Evolutionary conservation across 2,797 vertebrate species (phyloP).

Genomic region (Phrynocephalus forsythii): DNA sequence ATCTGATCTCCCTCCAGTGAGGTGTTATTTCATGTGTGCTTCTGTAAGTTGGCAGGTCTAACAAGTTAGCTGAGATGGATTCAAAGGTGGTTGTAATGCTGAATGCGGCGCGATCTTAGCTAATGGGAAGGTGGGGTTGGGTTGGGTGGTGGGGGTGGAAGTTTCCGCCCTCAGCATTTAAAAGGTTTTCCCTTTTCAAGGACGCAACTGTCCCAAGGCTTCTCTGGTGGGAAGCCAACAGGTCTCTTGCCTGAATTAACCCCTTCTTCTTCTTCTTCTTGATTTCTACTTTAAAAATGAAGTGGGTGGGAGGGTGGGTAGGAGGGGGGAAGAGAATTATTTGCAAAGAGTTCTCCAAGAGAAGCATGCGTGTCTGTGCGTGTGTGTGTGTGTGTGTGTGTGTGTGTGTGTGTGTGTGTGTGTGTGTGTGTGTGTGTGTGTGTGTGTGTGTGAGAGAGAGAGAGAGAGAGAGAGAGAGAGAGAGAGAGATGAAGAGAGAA

Average conservation of each 20-base stretch:
- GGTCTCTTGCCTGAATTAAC: conserved; percentile 66
- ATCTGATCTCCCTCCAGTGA: fast-evolving
- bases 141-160: too few species aligned
- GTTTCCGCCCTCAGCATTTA: too few species aligned
- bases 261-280: background rate
- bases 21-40: background rate
- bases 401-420: too few species aligned
- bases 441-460: background rate
- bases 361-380: too few species aligned
- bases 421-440: too few species aligned
- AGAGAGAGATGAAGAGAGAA: background rate
- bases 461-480: background rate
- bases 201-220: conserved; percentile 50
- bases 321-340: conserved; percentile 1
- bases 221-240: too few species aligned
- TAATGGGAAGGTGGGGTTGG: background rate
- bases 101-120: background rate
- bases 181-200: conserved; percentile 16
- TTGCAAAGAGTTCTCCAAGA: conserved; percentile 38
- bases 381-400: too few species aligned
- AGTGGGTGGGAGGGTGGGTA: too few species aligned
- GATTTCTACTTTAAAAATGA: conserved; percentile 51
- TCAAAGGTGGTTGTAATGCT: too few species aligned
- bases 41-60: background rate
- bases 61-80: background rate